Percentiles rank a stretch among this genome's conserved stretches.
phyloP scores from a whole-genome alignment of 2,113 vertebrate species.

The Tyto alba region DNA sequence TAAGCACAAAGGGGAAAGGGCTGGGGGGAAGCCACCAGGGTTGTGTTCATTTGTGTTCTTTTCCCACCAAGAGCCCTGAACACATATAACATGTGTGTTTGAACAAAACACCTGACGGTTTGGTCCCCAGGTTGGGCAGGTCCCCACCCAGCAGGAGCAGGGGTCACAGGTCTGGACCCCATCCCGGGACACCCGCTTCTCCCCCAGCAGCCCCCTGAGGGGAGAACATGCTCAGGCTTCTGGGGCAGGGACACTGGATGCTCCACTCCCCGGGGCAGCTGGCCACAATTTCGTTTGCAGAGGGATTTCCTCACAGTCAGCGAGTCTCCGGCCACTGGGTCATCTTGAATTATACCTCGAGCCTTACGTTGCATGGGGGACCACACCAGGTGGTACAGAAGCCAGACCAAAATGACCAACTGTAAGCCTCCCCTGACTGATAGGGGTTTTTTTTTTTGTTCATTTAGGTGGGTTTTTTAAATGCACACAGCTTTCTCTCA shows the following conservation, averaged over 20 bases:
- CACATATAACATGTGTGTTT: fast-evolving
- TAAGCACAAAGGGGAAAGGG: not conserved
- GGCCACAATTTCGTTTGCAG: not conserved
- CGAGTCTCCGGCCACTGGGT: not conserved
- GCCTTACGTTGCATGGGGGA: fast-evolving
- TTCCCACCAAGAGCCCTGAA: not conserved
- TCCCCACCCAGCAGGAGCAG: not conserved
- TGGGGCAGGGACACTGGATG: fast-evolving
- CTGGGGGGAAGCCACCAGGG: not conserved
- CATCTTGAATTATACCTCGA: not conserved
- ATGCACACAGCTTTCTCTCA: fast-evolving
- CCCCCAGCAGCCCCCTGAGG: not conserved
- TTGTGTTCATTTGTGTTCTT: not conserved
- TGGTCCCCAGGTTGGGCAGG: not conserved
- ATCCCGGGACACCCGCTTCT: not conserved
- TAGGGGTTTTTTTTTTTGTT: fast-evolving
- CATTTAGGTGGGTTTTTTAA: not conserved
- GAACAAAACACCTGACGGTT: not conserved
- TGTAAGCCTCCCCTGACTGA: not conserved
- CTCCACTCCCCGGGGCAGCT: not conserved
- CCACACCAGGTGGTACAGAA: not conserved
- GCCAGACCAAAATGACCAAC: not conserved
- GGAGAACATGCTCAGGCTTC: not conserved
- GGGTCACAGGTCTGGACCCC: not conserved
- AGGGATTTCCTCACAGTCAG: not conserved